Conservation (phyloP, 2,888 invertebrate species). For the Flexamia atlantica region DNA sequence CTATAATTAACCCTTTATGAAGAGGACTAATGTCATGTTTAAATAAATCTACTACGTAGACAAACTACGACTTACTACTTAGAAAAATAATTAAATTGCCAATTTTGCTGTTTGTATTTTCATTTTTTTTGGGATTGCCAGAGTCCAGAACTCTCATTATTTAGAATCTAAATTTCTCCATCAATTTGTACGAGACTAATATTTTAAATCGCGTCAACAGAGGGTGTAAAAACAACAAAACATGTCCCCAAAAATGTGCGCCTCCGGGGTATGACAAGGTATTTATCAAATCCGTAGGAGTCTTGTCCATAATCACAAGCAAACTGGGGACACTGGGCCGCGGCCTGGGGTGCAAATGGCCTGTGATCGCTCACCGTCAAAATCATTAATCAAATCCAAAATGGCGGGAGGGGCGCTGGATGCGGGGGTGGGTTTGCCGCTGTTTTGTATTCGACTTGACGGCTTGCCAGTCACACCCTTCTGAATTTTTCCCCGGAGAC, state of each 20-base stretch:
- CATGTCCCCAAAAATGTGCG: constrained; percentile 31
- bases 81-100: too few species aligned
- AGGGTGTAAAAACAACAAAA: constrained; percentile 39
- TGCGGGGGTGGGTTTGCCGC: constrained; percentile 41
- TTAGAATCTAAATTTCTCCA: background rate
- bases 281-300: constrained; percentile 45
- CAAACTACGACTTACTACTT: too few species aligned
- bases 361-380: constrained; percentile 41
- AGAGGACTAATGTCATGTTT: too few species aligned
- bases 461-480: constrained; percentile 33
- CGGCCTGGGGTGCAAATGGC: constrained; percentile 39
- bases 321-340: constrained; percentile 35
- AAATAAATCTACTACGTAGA: too few species aligned
- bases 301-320: constrained; percentile 48
- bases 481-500: constrained; percentile 28
- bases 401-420: constrained; percentile 27
- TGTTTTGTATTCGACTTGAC: constrained; percentile 62
- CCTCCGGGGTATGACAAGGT: constrained; percentile 21
- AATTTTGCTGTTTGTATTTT: too few species aligned
- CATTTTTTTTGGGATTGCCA: too few species aligned
- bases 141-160: too few species aligned
- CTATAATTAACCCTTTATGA: too few species aligned
- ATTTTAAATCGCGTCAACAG: constrained; percentile 36
- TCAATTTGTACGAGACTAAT: constrained; percentile 3
- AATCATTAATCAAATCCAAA: constrained; percentile 59